Conservation (phyloP, 2,888 invertebrate genomes). For the Heteropelma amictum region DNA sequence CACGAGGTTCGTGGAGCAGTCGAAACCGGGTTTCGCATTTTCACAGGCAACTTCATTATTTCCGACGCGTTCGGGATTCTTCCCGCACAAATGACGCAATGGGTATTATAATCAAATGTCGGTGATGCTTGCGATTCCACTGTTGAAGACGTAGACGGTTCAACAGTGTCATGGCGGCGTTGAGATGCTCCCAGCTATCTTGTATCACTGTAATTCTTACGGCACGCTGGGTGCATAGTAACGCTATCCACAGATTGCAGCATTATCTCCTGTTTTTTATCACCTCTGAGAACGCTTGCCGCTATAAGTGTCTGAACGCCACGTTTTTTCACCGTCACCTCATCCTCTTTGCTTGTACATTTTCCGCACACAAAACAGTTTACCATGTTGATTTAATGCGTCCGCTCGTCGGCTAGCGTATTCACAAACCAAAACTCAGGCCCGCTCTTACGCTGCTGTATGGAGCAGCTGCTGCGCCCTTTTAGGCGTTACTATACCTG, state of each 20-base stretch:
- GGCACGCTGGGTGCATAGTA: background rate
- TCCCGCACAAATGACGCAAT: conserved; percentile 7
- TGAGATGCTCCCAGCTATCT: background rate
- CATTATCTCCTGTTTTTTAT: background rate
- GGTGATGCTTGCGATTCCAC: conserved; percentile 1
- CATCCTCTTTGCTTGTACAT: background rate
- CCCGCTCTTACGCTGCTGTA: background rate
- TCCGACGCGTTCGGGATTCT: background rate
- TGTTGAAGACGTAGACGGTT: background rate
- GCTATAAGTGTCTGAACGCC: background rate
- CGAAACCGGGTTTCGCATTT: background rate
- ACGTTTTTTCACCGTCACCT: background rate
- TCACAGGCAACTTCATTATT: background rate
- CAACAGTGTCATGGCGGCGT: background rate
- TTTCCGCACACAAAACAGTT: conserved; percentile 11
- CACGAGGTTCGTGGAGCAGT: background rate
- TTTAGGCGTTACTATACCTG: background rate
- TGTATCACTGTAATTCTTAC: background rate
- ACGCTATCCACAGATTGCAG: conserved; percentile 1
- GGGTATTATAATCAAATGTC: background rate
- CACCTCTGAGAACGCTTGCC: background rate
- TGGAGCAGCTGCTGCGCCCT: background rate
- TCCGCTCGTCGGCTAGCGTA: background rate
- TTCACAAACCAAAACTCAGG: background rate
- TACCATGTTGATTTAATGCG: background rate